Percentiles rank a stretch among this genome's conserved stretches.
Evolutionary conservation across 2,888 invertebrate species (phyloP).

Genomic region (Venustoraphidia nigricollis): DNA sequence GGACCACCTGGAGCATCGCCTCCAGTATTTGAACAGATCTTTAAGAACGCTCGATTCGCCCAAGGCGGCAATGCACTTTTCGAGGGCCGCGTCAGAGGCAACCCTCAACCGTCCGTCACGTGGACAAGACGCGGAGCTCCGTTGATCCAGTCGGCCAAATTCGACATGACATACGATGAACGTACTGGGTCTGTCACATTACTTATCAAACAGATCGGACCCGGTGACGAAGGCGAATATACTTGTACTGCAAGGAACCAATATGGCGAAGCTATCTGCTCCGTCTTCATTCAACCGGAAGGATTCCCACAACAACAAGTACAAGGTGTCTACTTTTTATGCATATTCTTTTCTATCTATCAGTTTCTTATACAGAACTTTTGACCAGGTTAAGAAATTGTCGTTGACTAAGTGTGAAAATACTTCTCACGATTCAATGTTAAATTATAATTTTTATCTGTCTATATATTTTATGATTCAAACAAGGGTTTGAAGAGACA

Average conservation of each 20-base stretch:
- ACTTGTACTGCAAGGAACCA: conserved; percentile 89
- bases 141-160: conserved; percentile 70
- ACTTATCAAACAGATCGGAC: conserved; percentile 85
- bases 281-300: conserved; percentile 86
- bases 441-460: no score
- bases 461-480: no score
- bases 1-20: conserved; percentile 64
- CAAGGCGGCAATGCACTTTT: conserved; percentile 89
- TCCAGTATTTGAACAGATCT: conserved; percentile 90
- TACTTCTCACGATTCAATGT: no score
- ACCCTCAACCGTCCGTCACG: conserved; percentile 80
- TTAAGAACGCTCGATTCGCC: conserved; percentile 86
- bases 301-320: conserved; percentile 54
- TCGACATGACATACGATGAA: conserved; percentile 81
- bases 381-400: no score
- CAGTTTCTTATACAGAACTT: no score
- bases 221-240: conserved; percentile 93
- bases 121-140: conserved; percentile 82
- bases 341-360: no score
- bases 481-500: no score
- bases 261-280: conserved; percentile 93
- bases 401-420: no score
- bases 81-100: conserved; percentile 81
- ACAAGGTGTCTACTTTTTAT: not conserved
- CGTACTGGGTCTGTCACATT: conserved; percentile 80